Conservation (phyloP, 2,888 invertebrate genomes). For the Hirtodrosophila duncani region DNA sequence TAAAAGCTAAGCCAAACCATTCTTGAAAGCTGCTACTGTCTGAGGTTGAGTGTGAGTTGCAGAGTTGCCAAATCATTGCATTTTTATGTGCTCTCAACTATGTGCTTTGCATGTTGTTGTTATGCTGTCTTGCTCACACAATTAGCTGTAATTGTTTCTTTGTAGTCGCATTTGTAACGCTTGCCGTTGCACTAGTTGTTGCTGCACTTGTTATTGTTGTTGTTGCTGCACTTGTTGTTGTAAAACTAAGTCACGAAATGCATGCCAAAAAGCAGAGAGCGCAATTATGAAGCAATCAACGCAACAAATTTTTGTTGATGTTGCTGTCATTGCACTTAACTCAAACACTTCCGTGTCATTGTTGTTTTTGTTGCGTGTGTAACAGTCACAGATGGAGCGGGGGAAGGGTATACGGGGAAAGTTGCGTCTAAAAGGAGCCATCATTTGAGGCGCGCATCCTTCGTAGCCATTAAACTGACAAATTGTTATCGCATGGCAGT, state of each 20-base stretch:
- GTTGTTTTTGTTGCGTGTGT: constrained; percentile 6
- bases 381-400: background rate
- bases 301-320: constrained; percentile 41
- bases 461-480: constrained; percentile 67
- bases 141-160: constrained; percentile 59
- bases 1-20: constrained; percentile 17
- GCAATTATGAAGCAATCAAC: constrained; percentile 53
- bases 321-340: constrained; percentile 26
- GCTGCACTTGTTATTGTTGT: constrained; percentile 13
- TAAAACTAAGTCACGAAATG: constrained; percentile 11
- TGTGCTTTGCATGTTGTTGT: constrained; percentile 13
- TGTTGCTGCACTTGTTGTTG: constrained; percentile 7
- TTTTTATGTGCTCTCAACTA: background rate
- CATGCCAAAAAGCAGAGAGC: constrained; percentile 18
- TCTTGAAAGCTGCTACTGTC: constrained; percentile 2
- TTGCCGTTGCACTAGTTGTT: constrained; percentile 34
- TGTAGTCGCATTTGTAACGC: constrained; percentile 50
- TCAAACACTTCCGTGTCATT: constrained; percentile 41
- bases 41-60: too few species aligned
- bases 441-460: constrained; percentile 48
- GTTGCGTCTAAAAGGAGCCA: background rate
- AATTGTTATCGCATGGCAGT: constrained; percentile 67
- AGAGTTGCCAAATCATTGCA: constrained; percentile 39
- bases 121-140: constrained; percentile 38
- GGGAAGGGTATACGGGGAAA: constrained; percentile 2